These are phyloP conservation scores for Steromphala cineraria DNA, from an alignment of 2,888 invertebrate species.

Conservation along the genomic window DNA sequence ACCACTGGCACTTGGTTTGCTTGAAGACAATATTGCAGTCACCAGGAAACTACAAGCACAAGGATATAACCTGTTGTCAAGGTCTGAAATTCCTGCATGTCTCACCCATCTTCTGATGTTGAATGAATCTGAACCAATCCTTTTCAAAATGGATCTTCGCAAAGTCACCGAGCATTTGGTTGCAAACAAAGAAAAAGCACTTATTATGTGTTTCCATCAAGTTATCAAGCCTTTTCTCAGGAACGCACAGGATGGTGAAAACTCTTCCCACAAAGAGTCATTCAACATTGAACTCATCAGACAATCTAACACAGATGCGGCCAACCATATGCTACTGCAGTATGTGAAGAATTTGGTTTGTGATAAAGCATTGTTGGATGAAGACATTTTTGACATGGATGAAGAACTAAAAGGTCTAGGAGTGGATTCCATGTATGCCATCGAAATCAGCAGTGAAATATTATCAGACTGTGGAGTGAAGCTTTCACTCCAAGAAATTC, in stretches of 20 bases:
- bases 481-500: too few species aligned
- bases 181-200: neutral
- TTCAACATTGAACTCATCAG: slow-evolving; percentile 31
- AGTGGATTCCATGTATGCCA: slow-evolving; percentile 53
- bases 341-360: slow-evolving; percentile 30
- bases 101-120: slow-evolving; percentile 44
- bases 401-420: slow-evolving; percentile 41
- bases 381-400: slow-evolving; percentile 27
- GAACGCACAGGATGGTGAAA: slow-evolving; percentile 7
- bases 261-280: neutral
- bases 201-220: neutral
- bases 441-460: slow-evolving; percentile 43
- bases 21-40: slow-evolving; percentile 9
- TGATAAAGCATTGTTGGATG: slow-evolving; percentile 41
- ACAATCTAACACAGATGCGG: slow-evolving; percentile 27
- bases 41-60: slow-evolving; percentile 24
- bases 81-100: slow-evolving; percentile 17
- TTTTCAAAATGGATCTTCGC: slow-evolving; percentile 21
- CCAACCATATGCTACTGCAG: slow-evolving; percentile 27
- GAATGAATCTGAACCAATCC: slow-evolving; percentile 38
- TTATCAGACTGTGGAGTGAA: neutral
- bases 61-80: slow-evolving; percentile 31
- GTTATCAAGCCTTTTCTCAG: neutral
- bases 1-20: slow-evolving; percentile 54
- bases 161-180: neutral